Percentiles rank a stretch among this genome's conserved stretches.
Conservation (phyloP, 2,797 vertebrate species). For the Acipenser oxyrinchus region DNA sequence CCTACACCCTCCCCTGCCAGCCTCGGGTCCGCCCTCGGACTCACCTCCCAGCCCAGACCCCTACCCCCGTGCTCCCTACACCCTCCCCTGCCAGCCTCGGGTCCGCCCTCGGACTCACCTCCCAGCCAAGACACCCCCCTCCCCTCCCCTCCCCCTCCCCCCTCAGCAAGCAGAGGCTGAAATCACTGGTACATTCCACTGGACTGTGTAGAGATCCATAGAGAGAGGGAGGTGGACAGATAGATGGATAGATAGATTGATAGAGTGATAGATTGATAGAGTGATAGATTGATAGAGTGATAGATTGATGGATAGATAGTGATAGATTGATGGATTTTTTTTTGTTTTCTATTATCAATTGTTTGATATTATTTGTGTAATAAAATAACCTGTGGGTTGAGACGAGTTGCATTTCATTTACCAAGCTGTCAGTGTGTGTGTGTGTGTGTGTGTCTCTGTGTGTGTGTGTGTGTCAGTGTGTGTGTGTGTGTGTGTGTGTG, state of each 20-base stretch:
- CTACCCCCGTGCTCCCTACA: no score
- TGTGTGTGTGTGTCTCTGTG: neutral
- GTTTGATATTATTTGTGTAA: neutral
- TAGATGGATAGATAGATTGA: no score
- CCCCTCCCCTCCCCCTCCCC: conserved; percentile 5
- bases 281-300: no score
- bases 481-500: conserved; percentile 10
- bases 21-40: neutral
- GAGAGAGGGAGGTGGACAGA: no score
- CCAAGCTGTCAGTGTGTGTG: neutral
- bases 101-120: neutral
- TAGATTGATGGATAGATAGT: no score
- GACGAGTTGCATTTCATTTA: neutral
- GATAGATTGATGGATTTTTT: neutral
- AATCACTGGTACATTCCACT: no score
- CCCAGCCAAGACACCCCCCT: no score
- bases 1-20: no score
- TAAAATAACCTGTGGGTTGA: neutral
- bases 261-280: no score
- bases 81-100: no score
- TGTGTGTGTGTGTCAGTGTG: conserved; percentile 12
- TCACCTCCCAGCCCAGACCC: neutral
- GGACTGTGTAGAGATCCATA: no score
- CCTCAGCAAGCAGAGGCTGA: no score
- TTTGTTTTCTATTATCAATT: neutral